Evolutionary conservation across 2,797 vertebrate species (phyloP).

Genomic region (Carduelis carduelis): DNA sequence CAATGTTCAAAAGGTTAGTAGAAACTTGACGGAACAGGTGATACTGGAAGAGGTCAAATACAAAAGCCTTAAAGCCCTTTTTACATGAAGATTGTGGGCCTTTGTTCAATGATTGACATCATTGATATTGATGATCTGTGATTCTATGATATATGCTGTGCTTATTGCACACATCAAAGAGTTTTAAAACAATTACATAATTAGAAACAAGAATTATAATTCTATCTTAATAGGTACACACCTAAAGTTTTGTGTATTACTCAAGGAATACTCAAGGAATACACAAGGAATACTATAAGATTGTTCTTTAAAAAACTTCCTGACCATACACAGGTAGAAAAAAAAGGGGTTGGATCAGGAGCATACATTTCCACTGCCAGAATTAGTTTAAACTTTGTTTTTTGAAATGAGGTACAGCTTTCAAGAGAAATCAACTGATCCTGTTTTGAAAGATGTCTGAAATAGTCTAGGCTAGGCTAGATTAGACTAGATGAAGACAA

Average conservation of each 20-base stretch:
- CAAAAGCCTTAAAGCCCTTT: not conserved
- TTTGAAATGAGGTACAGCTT: not conserved
- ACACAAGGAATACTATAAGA: not conserved
- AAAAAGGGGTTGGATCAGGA: accelerated
- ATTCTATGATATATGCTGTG: not conserved
- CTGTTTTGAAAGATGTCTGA: not conserved
- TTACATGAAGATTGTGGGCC: accelerated
- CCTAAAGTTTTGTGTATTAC: not conserved
- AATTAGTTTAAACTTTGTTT: not conserved
- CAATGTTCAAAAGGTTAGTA: not conserved
- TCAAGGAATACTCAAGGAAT: not conserved
- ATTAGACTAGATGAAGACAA: not conserved
- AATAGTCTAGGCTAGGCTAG: not conserved
- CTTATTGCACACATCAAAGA: not conserved
- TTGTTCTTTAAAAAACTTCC: not conserved
- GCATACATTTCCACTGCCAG: not conserved
- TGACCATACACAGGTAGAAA: not conserved
- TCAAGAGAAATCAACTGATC: not conserved
- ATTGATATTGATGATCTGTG: not conserved
- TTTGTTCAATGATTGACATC: not conserved
- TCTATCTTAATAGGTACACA: not conserved
- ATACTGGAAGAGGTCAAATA: not conserved
- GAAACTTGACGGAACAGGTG: not conserved
- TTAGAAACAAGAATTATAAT: not conserved
- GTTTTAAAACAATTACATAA: not conserved